These are phyloP conservation scores for Solea solea DNA, from an alignment of 2,113 vertebrate species.

Conservation along the genomic window DNA sequence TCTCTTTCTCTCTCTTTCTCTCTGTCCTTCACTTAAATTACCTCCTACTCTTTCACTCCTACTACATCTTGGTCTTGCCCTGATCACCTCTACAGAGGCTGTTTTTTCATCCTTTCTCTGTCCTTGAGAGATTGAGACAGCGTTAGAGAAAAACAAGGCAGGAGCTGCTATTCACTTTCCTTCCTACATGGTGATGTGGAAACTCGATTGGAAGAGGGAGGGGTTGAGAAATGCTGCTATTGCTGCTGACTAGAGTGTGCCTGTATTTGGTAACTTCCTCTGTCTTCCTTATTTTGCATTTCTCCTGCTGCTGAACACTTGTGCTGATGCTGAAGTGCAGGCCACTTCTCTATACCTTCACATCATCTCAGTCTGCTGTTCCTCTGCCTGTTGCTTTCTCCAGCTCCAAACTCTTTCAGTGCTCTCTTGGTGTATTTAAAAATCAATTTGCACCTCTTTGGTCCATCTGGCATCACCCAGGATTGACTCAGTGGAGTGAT, in stretches of 20 bases:
- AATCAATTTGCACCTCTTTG: slow-evolving; percentile 47
- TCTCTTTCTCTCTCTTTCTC: slow-evolving; percentile 10
- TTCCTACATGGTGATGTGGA: not conserved
- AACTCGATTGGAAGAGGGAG: slow-evolving; percentile 8
- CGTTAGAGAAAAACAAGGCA: slow-evolving; percentile 8
- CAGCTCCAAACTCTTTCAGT: slow-evolving; percentile 21
- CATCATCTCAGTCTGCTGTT: not conserved
- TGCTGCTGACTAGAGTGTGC: not conserved
- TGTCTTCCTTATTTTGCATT: not conserved
- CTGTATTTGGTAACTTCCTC: slow-evolving; percentile 36
- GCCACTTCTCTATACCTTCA: not conserved
- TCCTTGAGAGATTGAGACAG: slow-evolving; percentile 10
- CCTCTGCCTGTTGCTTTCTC: slow-evolving; percentile 21
- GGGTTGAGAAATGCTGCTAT: not conserved
- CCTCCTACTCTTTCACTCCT: slow-evolving; percentile 63
- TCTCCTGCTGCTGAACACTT: not conserved
- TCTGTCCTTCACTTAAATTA: not conserved
- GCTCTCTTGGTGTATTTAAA: slow-evolving; percentile 59
- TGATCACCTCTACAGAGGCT: slow-evolving; percentile 30
- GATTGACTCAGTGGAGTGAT: slow-evolving; percentile 61
- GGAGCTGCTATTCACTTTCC: not conserved
- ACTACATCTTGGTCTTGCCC: slow-evolving; percentile 54
- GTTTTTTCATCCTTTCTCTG: not conserved
- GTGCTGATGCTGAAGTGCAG: not conserved
- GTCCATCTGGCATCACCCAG: slow-evolving; percentile 54